Conservation (phyloP, 2,797 vertebrate genomes). For the Galaxias olidus region DNA sequence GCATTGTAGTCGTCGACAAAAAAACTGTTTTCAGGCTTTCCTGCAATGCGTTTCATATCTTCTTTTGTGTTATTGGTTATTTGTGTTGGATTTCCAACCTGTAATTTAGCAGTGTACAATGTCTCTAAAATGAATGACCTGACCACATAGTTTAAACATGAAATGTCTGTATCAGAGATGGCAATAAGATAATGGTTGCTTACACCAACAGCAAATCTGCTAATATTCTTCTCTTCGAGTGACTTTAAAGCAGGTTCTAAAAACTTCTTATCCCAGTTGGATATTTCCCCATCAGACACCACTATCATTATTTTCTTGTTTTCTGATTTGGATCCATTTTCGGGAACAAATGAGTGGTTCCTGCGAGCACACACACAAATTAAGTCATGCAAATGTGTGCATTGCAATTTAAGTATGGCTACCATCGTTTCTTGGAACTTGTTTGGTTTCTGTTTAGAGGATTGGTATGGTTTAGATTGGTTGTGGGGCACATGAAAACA, state of each 20-base stretch:
- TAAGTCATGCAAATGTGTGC: too few species aligned
- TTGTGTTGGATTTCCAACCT: slow-evolving; percentile 69
- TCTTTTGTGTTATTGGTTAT: not conserved
- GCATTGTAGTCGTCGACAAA: slow-evolving; percentile 74
- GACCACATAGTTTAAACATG: too few species aligned
- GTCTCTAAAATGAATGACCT: too few species aligned
- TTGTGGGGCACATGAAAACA: too few species aligned
- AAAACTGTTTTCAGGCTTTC: slow-evolving; percentile 62
- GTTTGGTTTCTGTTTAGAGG: too few species aligned
- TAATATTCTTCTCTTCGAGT: slow-evolving; percentile 60
- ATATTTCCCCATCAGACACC: slow-evolving; percentile 78
- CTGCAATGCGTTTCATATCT: slow-evolving; percentile 72
- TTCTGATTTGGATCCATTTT: slow-evolving; percentile 63
- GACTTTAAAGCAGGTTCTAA: slow-evolving; percentile 66
- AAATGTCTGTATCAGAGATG: not conserved
- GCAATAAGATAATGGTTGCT: slow-evolving; percentile 20
- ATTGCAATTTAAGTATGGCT: too few species aligned
- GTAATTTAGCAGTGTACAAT: slow-evolving; percentile 8
- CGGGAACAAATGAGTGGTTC: slow-evolving; percentile 70
- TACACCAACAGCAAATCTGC: slow-evolving; percentile 78
- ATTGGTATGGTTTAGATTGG: too few species aligned
- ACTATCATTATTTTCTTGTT: slow-evolving; percentile 78
- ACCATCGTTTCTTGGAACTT: too few species aligned
- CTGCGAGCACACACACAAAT: slow-evolving; percentile 50
- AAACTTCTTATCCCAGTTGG: slow-evolving; percentile 46